Conservation (phyloP, 64 coral and sea anemone genomes). For the Catalaphyllia jardinei region DNA sequence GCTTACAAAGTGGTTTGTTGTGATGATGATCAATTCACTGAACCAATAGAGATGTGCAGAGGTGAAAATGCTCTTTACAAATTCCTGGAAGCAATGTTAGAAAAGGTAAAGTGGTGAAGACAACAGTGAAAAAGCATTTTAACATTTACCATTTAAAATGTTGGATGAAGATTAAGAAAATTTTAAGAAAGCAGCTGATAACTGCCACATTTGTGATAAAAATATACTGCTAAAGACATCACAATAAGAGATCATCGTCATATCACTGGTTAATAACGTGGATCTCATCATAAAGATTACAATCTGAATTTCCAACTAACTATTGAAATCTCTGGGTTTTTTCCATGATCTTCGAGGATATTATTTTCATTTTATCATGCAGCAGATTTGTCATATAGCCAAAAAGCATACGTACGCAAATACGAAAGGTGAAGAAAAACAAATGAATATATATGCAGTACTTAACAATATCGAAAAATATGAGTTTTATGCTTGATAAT, state of each 20-base stretch:
- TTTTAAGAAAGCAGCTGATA: background rate
- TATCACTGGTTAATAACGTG: background rate
- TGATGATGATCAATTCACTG: background rate
- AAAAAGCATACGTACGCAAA: background rate
- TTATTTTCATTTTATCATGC: background rate
- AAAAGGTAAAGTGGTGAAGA: background rate
- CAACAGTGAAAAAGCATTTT: background rate
- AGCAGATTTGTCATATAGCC: background rate
- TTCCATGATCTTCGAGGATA: background rate
- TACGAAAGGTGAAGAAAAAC: background rate
- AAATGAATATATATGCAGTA: background rate
- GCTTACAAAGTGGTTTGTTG: slow-evolving; percentile 6
- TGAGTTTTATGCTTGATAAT: slow-evolving; percentile 1
- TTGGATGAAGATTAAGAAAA: background rate
- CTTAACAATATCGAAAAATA: slow-evolving; percentile 17
- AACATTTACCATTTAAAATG: background rate
- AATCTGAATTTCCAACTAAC: background rate
- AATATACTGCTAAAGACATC: background rate
- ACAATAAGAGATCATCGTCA: background rate
- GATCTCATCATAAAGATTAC: background rate
- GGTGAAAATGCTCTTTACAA: background rate
- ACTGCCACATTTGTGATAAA: too few relatives aligned
- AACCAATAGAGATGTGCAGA: background rate
- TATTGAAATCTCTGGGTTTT: background rate
- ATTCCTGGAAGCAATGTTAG: background rate